phyloP scores from a whole-genome alignment of 2,888 invertebrate genomes.

The Xestia ashworthii region DNA sequence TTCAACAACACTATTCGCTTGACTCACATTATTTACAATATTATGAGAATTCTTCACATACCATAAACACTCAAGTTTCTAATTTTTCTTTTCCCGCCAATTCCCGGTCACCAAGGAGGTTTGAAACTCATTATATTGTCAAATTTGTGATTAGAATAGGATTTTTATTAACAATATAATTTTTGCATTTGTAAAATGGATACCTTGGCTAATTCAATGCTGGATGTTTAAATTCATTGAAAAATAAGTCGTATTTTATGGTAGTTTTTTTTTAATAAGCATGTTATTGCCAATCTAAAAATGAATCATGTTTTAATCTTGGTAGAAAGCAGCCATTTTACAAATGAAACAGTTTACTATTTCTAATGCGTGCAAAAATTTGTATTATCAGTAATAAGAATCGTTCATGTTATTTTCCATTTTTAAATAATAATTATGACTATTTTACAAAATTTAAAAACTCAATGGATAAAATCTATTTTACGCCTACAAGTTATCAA shows the following conservation, averaged over 20 bases:
- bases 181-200: slow-evolving; percentile 35
- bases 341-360: slow-evolving; percentile 33
- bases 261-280: not conserved
- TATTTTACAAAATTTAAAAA: slow-evolving; percentile 59
- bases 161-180: slow-evolving; percentile 25
- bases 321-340: slow-evolving; percentile 29
- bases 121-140: slow-evolving; percentile 61
- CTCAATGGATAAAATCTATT: slow-evolving; percentile 51
- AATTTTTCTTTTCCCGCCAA: slow-evolving; percentile 27
- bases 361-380: slow-evolving; percentile 58
- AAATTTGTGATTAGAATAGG: slow-evolving; percentile 53
- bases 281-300: not conserved
- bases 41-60: slow-evolving; percentile 77
- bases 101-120: slow-evolving; percentile 46
- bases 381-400: slow-evolving; percentile 58
- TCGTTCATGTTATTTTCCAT: slow-evolving; percentile 44
- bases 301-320: not conserved
- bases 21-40: slow-evolving; percentile 81
- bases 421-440: slow-evolving; percentile 1
- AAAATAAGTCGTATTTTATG: not conserved
- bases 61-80: slow-evolving; percentile 46
- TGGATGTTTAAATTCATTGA: not conserved
- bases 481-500: slow-evolving; percentile 47
- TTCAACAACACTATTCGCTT: slow-evolving; percentile 85
- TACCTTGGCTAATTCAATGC: not conserved